Conservation (phyloP, 2,113 vertebrate species). For the Eublepharis macularius region DNA sequence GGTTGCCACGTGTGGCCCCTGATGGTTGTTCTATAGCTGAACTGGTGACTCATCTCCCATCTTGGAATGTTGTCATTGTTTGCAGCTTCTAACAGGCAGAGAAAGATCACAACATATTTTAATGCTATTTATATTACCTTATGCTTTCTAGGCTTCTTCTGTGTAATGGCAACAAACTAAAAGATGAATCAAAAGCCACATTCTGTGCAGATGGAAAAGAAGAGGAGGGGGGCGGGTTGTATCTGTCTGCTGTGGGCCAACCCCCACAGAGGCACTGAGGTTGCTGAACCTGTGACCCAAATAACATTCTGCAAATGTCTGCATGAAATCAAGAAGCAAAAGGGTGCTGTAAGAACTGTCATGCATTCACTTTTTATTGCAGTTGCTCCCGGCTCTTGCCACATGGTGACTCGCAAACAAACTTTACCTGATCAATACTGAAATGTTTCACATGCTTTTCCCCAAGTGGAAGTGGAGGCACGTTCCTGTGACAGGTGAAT, state of each 20-base stretch:
- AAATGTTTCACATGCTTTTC: slow-evolving; percentile 3
- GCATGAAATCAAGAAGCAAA: rapidly evolving
- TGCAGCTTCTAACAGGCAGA: neutral
- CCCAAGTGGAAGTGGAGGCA: neutral
- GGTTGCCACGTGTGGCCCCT: neutral
- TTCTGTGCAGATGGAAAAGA: neutral
- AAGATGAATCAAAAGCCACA: rapidly evolving
- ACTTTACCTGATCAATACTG: slow-evolving; percentile 33
- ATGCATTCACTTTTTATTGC: rapidly evolving
- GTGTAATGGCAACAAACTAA: neutral
- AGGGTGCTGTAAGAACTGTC: rapidly evolving
- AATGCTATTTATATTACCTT: slow-evolving; percentile 1
- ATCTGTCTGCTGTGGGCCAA: neutral
- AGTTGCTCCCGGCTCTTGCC: neutral
- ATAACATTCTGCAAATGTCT: neutral
- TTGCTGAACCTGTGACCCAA: neutral
- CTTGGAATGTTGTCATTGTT: neutral
- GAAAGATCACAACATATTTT: neutral
- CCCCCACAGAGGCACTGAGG: neutral
- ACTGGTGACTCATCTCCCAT: neutral
- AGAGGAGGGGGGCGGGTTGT: neutral
- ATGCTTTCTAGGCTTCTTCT: neutral
- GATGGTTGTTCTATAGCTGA: neutral
- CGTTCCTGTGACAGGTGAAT: slow-evolving; percentile 36
- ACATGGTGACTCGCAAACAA: neutral